phyloP scores from a whole-genome alignment of 1,140 invertebrate genomes.

The Drosophila kepulauana region DNA sequence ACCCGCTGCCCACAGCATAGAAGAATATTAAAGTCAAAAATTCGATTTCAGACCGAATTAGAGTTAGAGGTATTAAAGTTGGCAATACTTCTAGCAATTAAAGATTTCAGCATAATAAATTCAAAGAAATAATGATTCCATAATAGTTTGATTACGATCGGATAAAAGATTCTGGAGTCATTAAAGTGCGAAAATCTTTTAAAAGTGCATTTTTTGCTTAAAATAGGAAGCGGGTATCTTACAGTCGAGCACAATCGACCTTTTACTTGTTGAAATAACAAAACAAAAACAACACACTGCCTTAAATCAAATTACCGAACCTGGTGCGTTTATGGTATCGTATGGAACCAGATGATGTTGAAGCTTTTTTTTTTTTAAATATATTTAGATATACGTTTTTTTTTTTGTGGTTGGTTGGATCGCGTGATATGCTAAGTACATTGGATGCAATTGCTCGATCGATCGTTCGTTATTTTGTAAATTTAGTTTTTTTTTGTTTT shows the following conservation, averaged over 20 bases:
- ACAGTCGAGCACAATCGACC: too few relatives aligned
- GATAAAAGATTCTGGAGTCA: too few relatives aligned
- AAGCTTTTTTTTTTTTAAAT: constrained; percentile 54
- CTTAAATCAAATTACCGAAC: constrained; percentile 76
- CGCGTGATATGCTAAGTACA: constrained; percentile 69
- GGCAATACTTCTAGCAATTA: too few relatives aligned
- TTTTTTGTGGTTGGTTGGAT: constrained; percentile 60
- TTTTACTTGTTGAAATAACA: constrained; percentile 12
- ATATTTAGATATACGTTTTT: constrained; percentile 40
- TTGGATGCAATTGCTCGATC: constrained; percentile 56
- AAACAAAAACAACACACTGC: constrained; percentile 58
- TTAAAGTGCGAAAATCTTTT: too few relatives aligned
- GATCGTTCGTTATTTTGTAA: constrained; percentile 44
- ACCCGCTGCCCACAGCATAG: too few relatives aligned
- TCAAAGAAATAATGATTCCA: too few relatives aligned
- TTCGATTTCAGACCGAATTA: too few relatives aligned
- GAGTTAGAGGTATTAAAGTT: too few relatives aligned
- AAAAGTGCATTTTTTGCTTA: not conserved
- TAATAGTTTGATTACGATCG: too few relatives aligned
- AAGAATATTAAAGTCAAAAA: too few relatives aligned
- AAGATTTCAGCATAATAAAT: too few relatives aligned
- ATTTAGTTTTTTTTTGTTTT: constrained; percentile 7
- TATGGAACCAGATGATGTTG: constrained; percentile 80
- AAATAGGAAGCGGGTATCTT: too few relatives aligned
- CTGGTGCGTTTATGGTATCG: constrained; percentile 68